phyloP scores from a whole-genome alignment of 2,888 invertebrate genomes.

The Sepiola atlantica region DNA sequence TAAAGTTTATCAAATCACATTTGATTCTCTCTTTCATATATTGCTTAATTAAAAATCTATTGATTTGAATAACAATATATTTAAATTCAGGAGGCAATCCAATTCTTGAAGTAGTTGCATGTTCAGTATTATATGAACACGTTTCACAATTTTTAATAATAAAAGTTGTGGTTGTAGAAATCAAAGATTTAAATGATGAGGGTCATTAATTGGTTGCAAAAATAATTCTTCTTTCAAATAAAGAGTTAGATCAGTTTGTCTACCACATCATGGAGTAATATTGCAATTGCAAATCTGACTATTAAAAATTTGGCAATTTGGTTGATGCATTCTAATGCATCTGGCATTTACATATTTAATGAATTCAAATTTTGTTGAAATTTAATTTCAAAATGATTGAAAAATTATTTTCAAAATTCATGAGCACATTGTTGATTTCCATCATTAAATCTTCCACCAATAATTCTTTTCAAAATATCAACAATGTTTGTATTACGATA shows the following conservation, averaged over 20 bases:
- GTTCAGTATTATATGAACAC: neutral
- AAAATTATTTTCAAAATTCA: too few relatives aligned
- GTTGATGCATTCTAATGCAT: constrained; percentile 32
- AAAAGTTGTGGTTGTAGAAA: neutral
- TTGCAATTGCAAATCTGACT: too few relatives aligned
- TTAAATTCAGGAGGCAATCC: too few relatives aligned
- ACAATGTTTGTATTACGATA: too few relatives aligned
- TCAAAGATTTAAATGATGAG: neutral
- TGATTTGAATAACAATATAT: neutral
- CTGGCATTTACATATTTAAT: neutral
- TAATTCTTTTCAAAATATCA: too few relatives aligned
- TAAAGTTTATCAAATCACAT: neutral
- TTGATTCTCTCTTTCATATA: neutral
- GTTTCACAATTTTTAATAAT: neutral
- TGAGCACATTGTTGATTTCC: too few relatives aligned
- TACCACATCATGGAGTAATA: neutral
- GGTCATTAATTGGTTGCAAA: neutral
- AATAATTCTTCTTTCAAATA: neutral
- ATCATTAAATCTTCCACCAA: too few relatives aligned
- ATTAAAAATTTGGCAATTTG: too few relatives aligned
- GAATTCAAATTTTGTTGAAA: neutral
- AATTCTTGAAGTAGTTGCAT: neutral
- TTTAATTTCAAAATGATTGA: too few relatives aligned
- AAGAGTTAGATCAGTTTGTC: neutral
- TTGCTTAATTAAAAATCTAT: neutral